Evolutionary conservation across 2,113 vertebrate genomes (phyloP), one percentile per base, ranked within the genome.

Genomic region (Phylloscopus whistleri): DNA sequence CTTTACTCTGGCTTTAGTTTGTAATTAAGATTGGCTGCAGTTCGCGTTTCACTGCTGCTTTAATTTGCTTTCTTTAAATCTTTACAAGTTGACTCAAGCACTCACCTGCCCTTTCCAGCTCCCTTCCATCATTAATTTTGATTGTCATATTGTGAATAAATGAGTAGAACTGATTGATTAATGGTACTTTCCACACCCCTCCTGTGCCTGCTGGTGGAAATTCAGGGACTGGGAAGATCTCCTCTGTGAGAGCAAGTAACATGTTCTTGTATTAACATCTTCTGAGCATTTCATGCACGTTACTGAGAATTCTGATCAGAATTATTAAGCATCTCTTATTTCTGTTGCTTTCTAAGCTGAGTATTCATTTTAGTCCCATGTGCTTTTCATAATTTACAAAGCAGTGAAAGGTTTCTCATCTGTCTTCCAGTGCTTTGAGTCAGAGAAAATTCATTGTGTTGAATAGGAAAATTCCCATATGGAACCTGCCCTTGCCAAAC

Each of bases 21-120:
- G 80, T 96, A 95, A 95, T 94, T 96, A 96, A 93, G 95, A 84
- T 95, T 75, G 87, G 86, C 83, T 84, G 43, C 76, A 75, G 60
- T 90, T 96, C 37, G 15, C 49, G 24, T 88, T 94, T 89, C 53
- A 58, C 64, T 76, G 73, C 70, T 10, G 8, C 66, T 96, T 93
- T 84, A 86, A 87, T 92, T 95, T 92, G 86, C 62, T 90, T 96
- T 92, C 86, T 90, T 94, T 58, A 93, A 93, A 69, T 79, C 88
- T 86, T 94, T 89, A 66, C 86, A 91, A 84, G 93, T 87, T 95
- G 90, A 92, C 92, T 95, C 59, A 49, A 75, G 77, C 60, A 28
- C 49, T 95, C 72, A 77, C 73, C 81, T 95, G 78, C 79, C 93
- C 79, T 95, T 94, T 93, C 67, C 64, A 85, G 51, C 52, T 94